Evolutionary conservation across 2,113 vertebrate species (phyloP).

Genomic region (Catharus minimus): DNA sequence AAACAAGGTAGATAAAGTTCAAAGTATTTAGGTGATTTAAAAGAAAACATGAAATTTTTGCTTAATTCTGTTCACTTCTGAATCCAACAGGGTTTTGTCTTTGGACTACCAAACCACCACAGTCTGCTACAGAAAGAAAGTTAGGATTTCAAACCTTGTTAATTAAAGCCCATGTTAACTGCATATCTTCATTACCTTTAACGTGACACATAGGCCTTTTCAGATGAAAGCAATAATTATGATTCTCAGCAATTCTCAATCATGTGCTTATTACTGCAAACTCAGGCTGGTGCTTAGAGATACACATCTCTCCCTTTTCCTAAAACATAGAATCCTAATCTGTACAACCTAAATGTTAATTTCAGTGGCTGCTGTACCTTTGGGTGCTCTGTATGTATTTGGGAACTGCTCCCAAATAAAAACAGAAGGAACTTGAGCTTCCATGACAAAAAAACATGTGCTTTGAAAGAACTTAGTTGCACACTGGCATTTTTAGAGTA

Average conservation of each 20-base stretch:
- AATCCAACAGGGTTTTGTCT: background rate
- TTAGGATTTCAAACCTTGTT: background rate
- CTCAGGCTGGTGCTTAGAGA: background rate
- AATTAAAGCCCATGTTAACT: background rate
- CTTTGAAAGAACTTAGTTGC: background rate
- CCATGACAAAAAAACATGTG: rapidly evolving
- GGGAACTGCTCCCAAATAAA: background rate
- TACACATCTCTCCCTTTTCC: background rate
- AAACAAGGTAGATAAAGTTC: background rate
- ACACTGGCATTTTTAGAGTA: background rate
- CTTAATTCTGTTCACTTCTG: background rate
- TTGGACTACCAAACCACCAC: background rate
- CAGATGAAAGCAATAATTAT: background rate
- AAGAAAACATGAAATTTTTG: background rate
- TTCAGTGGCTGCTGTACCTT: background rate
- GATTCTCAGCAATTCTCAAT: background rate
- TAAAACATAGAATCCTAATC: background rate
- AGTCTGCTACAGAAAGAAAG: background rate
- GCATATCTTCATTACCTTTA: background rate
- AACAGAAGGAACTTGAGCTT: background rate
- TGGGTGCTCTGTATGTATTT: background rate
- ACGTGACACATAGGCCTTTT: background rate
- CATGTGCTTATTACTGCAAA: background rate
- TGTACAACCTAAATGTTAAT: background rate
- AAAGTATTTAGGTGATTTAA: background rate